phyloP scores from a whole-genome alignment of 2,888 invertebrate species.

The Lucinisca nassula region DNA sequence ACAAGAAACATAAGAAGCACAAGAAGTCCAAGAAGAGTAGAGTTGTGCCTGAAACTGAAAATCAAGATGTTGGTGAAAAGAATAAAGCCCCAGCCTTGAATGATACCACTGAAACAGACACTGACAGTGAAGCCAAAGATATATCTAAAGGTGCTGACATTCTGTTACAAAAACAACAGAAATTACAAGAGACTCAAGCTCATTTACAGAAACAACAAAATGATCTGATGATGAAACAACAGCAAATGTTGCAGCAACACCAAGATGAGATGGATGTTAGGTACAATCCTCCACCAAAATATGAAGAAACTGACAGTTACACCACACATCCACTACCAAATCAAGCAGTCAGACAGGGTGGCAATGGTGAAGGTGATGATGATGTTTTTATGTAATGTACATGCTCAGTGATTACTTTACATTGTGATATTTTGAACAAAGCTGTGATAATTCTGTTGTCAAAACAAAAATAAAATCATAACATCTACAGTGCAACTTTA shows the following conservation, averaged over 20 bases:
- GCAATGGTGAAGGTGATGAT: too few relatives aligned
- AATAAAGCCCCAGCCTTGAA: not conserved
- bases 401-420: too few relatives aligned
- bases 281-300: not conserved
- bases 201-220: constrained; percentile 26
- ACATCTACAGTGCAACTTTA: too few relatives aligned
- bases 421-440: too few relatives aligned
- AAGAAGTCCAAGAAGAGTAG: not conserved
- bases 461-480: too few relatives aligned
- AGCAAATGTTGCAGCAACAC: not conserved
- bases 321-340: not conserved
- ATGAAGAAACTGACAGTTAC: not conserved
- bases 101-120: not conserved
- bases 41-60: not conserved
- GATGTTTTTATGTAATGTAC: too few relatives aligned
- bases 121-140: not conserved
- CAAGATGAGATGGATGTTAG: not conserved
- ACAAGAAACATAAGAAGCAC: not conserved
- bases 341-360: not conserved
- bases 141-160: not conserved
- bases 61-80: not conserved
- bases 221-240: constrained; percentile 37
- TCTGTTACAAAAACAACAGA: constrained; percentile 36
- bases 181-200: constrained; percentile 16
- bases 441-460: too few relatives aligned